Conservation (phyloP, 2,797 vertebrate genomes). For the Sebastes hopkinsi region DNA sequence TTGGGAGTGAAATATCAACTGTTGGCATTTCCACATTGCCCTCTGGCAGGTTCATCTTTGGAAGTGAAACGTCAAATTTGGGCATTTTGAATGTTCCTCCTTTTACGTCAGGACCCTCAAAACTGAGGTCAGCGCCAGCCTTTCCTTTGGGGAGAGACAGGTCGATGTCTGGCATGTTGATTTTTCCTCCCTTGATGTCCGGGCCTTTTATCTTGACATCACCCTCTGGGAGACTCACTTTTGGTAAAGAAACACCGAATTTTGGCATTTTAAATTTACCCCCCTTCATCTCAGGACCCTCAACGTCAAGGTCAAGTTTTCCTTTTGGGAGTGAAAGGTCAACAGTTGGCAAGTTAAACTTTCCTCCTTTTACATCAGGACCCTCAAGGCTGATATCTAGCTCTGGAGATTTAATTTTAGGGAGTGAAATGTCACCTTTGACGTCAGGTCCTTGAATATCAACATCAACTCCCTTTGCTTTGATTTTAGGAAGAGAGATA, state of each 20-base stretch:
- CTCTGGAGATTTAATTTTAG: conserved; percentile 22
- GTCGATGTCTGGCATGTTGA: conserved; percentile 46
- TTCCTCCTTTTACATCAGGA: conserved; percentile 27
- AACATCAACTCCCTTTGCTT: conserved; percentile 16
- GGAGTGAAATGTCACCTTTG: conserved; percentile 20
- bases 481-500: conserved; percentile 48
- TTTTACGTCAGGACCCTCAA: conserved; percentile 22
- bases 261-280: conserved; percentile 40
- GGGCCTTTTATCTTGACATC: conserved; percentile 32
- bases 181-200: conserved; percentile 27
- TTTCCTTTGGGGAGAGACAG: conserved; percentile 48
- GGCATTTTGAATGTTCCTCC: conserved; percentile 60
- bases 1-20: conserved; percentile 63
- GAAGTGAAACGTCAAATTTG: conserved; percentile 56
- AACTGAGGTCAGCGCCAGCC: conserved; percentile 16
- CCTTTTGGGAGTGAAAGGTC: conserved; percentile 27
- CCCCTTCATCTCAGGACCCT: conserved; percentile 29
- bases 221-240: conserved; percentile 24
- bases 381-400: conserved; percentile 23
- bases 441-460: conserved; percentile 29
- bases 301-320: conserved; percentile 24
- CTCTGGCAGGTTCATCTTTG: conserved; percentile 43
- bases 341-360: conserved; percentile 28
- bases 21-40: conserved; percentile 57
- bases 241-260: conserved; percentile 43